Evolutionary conservation across 2,888 invertebrate species (phyloP), one percentile per base, ranked within the genome.

Genomic region (Orchesella flavescens): DNA sequence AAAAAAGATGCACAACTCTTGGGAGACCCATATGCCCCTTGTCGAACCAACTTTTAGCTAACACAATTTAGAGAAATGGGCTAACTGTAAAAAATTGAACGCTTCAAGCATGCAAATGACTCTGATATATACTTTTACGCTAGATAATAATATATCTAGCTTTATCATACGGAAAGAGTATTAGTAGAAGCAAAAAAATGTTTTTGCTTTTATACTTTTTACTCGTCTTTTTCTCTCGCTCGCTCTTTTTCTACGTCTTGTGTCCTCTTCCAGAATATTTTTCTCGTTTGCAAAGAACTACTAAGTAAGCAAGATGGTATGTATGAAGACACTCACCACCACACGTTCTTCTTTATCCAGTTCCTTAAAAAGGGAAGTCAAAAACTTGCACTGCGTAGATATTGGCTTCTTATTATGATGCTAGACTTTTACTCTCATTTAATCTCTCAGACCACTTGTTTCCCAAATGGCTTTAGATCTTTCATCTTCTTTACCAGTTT

Each of bases 31-130:
- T 79, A 79, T 72, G 73, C 81, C 74, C 61, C 75, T 24, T 73
- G 80, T 80, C 80, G 73, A 66, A 66, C 57, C 80, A 80, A 80
- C 80, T 80, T 80, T 75, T 71, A 68, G 74, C 81, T 81, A 81
- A 81, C 81, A 81, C 81, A 81, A 81, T 81, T 81, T 81, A 81
- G 68, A 81, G 81, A 81, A 81, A 81, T 81, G 81, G 81, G 74
- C 81, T 81, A 81, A 74, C 81, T 74, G 81, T 81, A 81, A 81
- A 81, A 74, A 81, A 74, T 81, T 74, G 81, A 81, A 81, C 81
- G 81, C 81, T 81, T 74, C 49, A 61, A 81, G 81, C 74, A 81
- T 81, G 81, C 75, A 81, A 81, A 81, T 81, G 81, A 74, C 74
- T 81, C 19, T 1, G 9, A n/a, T 53, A 53, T n/a, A 53, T n/a